Evolutionary conservation across 1,140 invertebrate genomes (phyloP).

Genomic region (Brachionus paranguensis): DNA sequence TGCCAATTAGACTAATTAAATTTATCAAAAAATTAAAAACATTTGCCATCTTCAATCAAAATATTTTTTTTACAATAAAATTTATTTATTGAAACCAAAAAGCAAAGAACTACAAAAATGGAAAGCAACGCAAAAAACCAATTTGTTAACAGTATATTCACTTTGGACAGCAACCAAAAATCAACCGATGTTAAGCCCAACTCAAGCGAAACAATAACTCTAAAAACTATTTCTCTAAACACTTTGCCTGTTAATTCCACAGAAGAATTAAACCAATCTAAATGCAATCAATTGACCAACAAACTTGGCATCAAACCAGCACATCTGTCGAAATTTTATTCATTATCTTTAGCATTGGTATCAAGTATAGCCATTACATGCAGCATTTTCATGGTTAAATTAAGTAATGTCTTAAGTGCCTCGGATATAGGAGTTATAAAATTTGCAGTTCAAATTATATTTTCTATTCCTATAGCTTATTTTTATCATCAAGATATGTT

Average conservation of each 20-base stretch:
- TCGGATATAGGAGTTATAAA: slow-evolving; percentile 17
- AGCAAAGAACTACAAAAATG: neutral
- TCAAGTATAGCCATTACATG: slow-evolving; percentile 11
- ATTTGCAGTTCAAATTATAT: slow-evolving; percentile 11
- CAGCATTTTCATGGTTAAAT: slow-evolving; percentile 33
- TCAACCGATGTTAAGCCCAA: neutral
- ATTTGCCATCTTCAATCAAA: neutral
- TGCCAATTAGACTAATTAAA: neutral
- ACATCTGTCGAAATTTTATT: neutral
- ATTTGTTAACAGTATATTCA: neutral
- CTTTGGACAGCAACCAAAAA: neutral
- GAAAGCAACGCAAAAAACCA: neutral
- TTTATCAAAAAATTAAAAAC: neutral
- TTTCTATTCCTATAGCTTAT: slow-evolving; percentile 26
- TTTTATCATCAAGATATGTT: slow-evolving; percentile 32
- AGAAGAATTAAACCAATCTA: neutral
- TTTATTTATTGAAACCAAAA: neutral
- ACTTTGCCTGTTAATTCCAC: neutral
- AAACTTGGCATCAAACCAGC: neutral
- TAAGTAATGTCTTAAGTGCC: slow-evolving; percentile 1
- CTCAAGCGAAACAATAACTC: neutral
- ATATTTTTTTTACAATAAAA: neutral
- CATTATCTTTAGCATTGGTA: neutral
- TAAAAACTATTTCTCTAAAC: slow-evolving; percentile 12
- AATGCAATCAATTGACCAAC: neutral